Evolutionary conservation across 2,113 vertebrate genomes (phyloP), one percentile per base, ranked within the genome.

Genomic region (Pitta sordida): DNA sequence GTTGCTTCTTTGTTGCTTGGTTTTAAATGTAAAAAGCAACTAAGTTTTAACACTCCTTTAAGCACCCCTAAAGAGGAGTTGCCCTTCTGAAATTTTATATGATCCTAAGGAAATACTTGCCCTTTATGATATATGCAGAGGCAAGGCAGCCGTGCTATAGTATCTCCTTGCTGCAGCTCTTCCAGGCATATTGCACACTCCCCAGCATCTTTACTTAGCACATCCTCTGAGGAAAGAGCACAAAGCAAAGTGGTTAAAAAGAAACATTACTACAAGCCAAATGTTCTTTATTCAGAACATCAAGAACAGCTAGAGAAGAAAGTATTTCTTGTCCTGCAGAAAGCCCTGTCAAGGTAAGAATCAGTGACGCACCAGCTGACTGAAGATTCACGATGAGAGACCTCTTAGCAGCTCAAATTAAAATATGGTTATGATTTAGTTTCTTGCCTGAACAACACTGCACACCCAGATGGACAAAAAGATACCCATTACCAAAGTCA

Each of bases 131-230:
- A 99, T 97, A 99, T 98, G 97, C 99, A 99, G 95, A 99, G 98
- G 95, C 99, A 99, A 95, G 99, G 99, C 97, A 99, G 98, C 32
- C 99, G 98, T 59, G 99, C 99, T 91, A 99, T 99, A 63, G 99
- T 99, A 94, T 99, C 99, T 73, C 99, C 99, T 97, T 99, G 99
- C 68, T 98, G 97, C 95, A 99, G 94, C 73, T 99, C 99, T 95
- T 99, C 99, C 96, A 99, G 97, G 96, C 99, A 99, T 97, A 99
- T 99, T 88, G 99, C 98, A 98, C 99, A 99, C 97, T 99, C 99
- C 94, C 99, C 99, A 81, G 98, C 96, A 79, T 99, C 99, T 98
- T 99, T 99, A 76, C 97, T 97, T 95, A 99, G 98, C 69, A 99
- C 98, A 82, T 99, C 99, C 98, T 99, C 99, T 99, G 97, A 22